These are phyloP conservation scores for Acleris literana DNA, from an alignment of 2,888 invertebrate genomes.

Conservation along the genomic window DNA sequence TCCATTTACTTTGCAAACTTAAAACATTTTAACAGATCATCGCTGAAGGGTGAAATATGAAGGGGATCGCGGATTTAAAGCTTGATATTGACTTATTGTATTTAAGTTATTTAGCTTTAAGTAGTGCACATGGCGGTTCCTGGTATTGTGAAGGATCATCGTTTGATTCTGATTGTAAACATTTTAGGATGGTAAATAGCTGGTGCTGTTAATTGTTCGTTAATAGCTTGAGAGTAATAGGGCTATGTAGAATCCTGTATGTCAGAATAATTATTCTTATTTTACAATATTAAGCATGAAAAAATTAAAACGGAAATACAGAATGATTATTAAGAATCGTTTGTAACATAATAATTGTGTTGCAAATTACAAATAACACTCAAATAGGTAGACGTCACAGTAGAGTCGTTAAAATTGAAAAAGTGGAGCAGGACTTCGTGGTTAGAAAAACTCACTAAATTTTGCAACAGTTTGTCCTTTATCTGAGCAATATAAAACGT, in stretches of 20 bases:
- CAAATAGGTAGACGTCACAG: no score
- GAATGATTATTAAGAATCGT: no score
- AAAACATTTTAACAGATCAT: conserved; percentile 60
- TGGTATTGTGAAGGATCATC: conserved; percentile 43
- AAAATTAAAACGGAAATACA: no score
- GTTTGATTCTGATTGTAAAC: conserved; percentile 33
- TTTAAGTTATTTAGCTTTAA: conserved; percentile 38
- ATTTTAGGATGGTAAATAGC: conserved; percentile 27
- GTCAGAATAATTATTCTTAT: no score
- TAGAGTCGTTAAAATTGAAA: no score
- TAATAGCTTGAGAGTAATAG: background rate
- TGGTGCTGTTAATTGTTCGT: background rate
- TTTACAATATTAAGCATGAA: no score
- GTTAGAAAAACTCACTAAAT: no score
- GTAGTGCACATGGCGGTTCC: conserved; percentile 55
- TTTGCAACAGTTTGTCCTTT: no score
- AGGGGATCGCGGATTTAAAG: conserved; percentile 72
- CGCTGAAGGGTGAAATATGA: conserved; percentile 72
- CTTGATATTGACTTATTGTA: conserved; percentile 57
- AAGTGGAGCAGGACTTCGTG: background rate
- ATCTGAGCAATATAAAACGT: no score
- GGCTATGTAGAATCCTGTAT: no score
- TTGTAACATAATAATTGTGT: no score
- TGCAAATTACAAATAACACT: no score
- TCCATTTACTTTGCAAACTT: conserved; percentile 60